Conservation (phyloP, 1,140 invertebrate genomes). For the Euura lappo region DNA sequence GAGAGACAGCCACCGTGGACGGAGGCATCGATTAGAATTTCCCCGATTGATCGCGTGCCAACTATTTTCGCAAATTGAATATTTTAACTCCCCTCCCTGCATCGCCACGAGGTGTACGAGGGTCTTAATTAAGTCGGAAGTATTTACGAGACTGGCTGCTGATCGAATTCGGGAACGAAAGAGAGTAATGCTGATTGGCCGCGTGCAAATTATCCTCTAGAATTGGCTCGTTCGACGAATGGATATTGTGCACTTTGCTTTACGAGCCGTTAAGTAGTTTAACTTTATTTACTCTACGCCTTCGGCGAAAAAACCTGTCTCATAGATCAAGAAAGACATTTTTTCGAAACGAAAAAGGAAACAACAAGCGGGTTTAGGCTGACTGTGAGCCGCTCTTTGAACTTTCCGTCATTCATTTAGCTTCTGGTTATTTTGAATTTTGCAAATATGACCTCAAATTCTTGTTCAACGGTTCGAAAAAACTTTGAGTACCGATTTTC, state of each 20-base stretch:
- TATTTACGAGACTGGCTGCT: slow-evolving; percentile 44
- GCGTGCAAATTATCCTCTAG: slow-evolving; percentile 36
- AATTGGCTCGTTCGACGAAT: slow-evolving; percentile 16
- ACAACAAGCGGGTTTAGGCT: no score
- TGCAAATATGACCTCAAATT: no score
- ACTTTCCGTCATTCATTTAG: no score
- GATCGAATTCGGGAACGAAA: slow-evolving; percentile 37
- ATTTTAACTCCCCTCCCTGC: slow-evolving; percentile 20
- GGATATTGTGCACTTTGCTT: slow-evolving; percentile 47
- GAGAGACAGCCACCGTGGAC: no score
- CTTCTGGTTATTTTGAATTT: no score
- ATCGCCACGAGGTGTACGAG: slow-evolving; percentile 17
- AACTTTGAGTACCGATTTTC: no score
- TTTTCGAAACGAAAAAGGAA: no score
- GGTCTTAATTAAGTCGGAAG: slow-evolving; percentile 43
- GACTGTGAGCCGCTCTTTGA: no score
- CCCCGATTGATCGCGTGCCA: not conserved
- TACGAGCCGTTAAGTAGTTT: slow-evolving; percentile 49
- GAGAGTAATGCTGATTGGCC: slow-evolving; percentile 48
- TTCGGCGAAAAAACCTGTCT: not conserved
- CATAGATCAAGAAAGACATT: no score
- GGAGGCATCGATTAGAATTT: no score
- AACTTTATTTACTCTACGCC: slow-evolving; percentile 37
- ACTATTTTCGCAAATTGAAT: slow-evolving; percentile 12
- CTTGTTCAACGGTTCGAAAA: no score